phyloP scores from a whole-genome alignment of 2,797 vertebrate species.

The Notolepis coatsorum region DNA sequence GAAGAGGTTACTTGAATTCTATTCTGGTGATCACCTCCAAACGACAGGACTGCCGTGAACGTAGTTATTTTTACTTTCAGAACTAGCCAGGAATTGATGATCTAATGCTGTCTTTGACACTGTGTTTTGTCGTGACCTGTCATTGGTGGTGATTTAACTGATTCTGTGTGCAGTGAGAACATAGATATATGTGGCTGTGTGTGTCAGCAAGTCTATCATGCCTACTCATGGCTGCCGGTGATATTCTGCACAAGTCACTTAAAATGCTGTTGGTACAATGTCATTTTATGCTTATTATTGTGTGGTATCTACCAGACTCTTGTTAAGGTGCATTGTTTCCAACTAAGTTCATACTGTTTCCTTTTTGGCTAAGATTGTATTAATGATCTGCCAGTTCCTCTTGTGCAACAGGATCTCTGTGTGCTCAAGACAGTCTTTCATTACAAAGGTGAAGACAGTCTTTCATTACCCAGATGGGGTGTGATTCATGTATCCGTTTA shows the following conservation, averaged over 20 bases:
- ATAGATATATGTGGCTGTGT: conserved; percentile 5
- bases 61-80: neutral
- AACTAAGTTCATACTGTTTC: conserved; percentile 27
- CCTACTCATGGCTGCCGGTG: neutral
- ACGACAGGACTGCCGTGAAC: neutral
- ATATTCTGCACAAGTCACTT: conserved; percentile 4
- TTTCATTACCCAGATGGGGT: conserved; percentile 48
- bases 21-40: neutral
- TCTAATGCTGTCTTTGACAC: neutral
- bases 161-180: neutral
- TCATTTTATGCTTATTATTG: conserved; percentile 16
- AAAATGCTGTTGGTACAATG: conserved; percentile 21
- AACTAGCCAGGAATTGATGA: neutral
- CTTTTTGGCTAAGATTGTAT: conserved; percentile 30
- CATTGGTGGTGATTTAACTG: conserved; percentile 10
- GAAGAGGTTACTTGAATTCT: neutral
- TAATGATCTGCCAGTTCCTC: conserved; percentile 51
- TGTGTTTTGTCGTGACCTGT: neutral
- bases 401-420: conserved; percentile 8
- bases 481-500: conserved; percentile 45
- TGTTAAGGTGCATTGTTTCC: conserved; percentile 19
- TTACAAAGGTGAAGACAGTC: conserved; percentile 13
- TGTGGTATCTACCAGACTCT: conserved; percentile 1
- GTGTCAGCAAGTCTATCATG: neutral
- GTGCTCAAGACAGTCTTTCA: no score